Percentiles rank a stretch among this genome's conserved stretches.
Evolutionary conservation across 2,888 invertebrate genomes (phyloP).

Genomic region (Dryomyza anilis): DNA sequence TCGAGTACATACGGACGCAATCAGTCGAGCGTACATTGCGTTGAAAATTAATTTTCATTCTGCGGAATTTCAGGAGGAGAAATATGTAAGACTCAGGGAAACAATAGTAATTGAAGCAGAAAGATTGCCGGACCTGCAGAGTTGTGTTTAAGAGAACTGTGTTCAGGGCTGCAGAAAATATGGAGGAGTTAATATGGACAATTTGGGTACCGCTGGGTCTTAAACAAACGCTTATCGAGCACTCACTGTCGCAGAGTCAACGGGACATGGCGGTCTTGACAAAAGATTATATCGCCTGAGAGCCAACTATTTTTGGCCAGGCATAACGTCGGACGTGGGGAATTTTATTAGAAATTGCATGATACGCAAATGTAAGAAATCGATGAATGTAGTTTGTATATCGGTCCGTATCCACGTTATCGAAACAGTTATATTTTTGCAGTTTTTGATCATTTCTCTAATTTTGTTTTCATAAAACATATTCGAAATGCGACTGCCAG

Average conservation of each 20-base stretch:
- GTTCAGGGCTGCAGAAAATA: neutral
- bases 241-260: neutral
- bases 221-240: neutral
- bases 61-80: neutral
- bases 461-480: neutral
- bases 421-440: neutral
- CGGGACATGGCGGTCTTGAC: slow-evolving; percentile 14
- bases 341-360: neutral
- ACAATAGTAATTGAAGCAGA: neutral
- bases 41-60: neutral
- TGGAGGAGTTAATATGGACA: neutral
- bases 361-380: neutral
- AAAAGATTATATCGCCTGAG: too few species aligned
- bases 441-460: neutral
- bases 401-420: neutral
- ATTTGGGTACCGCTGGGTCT: neutral
- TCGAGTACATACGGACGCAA: neutral
- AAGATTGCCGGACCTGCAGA: neutral
- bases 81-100: neutral
- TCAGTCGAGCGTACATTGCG: neutral
- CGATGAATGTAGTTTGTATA: neutral
- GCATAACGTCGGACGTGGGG: neutral
- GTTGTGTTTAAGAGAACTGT: neutral
- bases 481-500: neutral
- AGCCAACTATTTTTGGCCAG: too few species aligned